phyloP scores from a whole-genome alignment of 2,888 invertebrate genomes.

The Loripinus fragilis region DNA sequence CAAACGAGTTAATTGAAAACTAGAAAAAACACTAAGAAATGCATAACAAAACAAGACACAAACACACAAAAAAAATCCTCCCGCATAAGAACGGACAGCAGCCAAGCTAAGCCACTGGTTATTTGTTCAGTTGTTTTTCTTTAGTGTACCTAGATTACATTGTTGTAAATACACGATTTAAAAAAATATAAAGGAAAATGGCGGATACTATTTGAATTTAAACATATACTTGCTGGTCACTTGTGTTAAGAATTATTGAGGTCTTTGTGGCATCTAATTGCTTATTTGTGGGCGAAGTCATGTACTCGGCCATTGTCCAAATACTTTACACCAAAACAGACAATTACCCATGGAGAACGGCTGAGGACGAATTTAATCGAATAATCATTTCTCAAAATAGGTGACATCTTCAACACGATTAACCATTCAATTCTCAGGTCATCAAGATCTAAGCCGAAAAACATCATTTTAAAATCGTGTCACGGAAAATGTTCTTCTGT shows the following conservation, averaged over 20 bases:
- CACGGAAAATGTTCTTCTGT: not conserved
- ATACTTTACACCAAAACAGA: conserved; percentile 7
- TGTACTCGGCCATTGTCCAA: not conserved
- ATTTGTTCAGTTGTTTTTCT: too few species aligned
- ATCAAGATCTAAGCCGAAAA: not conserved
- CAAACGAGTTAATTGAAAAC: too few species aligned
- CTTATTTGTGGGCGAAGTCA: conserved; percentile 6
- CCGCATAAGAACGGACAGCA: too few species aligned
- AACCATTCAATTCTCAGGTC: conserved; percentile 3
- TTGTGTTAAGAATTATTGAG: not conserved
- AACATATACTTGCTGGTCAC: too few species aligned
- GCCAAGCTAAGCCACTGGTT: too few species aligned
- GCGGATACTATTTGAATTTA: too few species aligned
- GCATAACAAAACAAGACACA: too few species aligned
- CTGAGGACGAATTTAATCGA: not conserved
- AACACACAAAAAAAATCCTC: too few species aligned
- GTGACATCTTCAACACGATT: conserved; percentile 9
- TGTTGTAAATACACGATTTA: too few species aligned
- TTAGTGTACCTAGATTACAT: too few species aligned
- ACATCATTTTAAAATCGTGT: not conserved
- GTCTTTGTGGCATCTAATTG: not conserved
- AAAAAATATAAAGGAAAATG: too few species aligned
- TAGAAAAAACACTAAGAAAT: too few species aligned
- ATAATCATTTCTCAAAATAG: not conserved
- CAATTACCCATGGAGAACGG: conserved; percentile 12